phyloP scores from a whole-genome alignment of 2,797 vertebrate species.

The Potorous gilbertii region DNA sequence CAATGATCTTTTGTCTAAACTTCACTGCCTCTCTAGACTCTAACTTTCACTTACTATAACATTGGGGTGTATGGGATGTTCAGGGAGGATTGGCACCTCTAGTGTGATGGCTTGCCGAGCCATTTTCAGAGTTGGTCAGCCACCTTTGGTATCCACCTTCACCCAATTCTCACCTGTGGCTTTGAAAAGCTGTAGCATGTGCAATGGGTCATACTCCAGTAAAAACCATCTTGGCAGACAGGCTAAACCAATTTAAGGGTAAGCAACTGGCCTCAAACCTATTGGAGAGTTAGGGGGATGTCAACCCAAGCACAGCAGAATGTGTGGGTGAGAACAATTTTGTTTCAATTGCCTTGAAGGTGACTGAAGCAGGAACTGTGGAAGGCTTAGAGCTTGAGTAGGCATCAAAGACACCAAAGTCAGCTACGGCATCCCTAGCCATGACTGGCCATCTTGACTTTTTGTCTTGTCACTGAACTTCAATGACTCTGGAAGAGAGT shows the following conservation, averaged over 20 bases:
- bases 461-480: background rate
- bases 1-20: background rate
- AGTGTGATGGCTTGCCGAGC: background rate
- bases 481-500: background rate
- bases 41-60: background rate
- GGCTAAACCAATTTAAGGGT: background rate
- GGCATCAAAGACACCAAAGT: background rate
- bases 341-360: background rate
- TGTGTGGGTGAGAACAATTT: background rate
- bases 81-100: background rate
- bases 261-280: background rate
- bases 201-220: background rate
- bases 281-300: background rate
- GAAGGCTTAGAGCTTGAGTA: background rate
- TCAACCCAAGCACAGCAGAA: background rate
- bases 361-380: background rate
- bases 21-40: background rate
- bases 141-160: background rate
- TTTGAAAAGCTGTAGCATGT: background rate
- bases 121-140: background rate
- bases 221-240: background rate
- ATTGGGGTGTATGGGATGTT: background rate
- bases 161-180: background rate
- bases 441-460: background rate
- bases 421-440: background rate